Percentiles rank a stretch among this genome's conserved stretches.
Evolutionary conservation across 2,888 invertebrate species (phyloP).

Genomic region (Cryptocephalus primarius): DNA sequence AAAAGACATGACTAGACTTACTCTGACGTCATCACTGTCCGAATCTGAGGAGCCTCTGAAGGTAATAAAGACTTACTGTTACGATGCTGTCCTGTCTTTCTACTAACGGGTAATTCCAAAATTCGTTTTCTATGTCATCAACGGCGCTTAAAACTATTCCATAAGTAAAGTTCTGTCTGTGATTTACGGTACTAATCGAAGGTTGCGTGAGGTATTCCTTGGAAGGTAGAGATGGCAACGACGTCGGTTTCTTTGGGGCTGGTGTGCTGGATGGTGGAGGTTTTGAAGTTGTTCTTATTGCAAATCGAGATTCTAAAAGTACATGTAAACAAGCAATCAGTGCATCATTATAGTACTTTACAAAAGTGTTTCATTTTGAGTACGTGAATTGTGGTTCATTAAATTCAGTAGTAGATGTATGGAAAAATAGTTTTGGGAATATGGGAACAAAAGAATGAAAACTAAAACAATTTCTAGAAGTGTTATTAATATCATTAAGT

Average conservation of each 20-base stretch:
- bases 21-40: neutral
- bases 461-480: too few relatives aligned
- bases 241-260: too few relatives aligned
- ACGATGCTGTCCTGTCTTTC: slow-evolving; percentile 22
- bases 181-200: neutral
- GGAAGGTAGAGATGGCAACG: too few relatives aligned
- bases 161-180: neutral
- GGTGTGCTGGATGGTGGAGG: neutral
- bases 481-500: too few relatives aligned
- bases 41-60: slow-evolving; percentile 19
- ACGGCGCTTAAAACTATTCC: slow-evolving; percentile 23
- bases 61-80: slow-evolving; percentile 25
- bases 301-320: too few relatives aligned
- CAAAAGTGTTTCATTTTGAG: too few relatives aligned
- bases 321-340: too few relatives aligned
- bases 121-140: slow-evolving; percentile 24
- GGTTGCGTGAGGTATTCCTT: neutral
- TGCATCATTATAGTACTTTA: too few relatives aligned
- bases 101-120: slow-evolving; percentile 18
- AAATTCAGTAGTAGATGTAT: too few relatives aligned
- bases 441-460: neutral
- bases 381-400: too few relatives aligned
- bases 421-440: neutral
- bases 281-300: too few relatives aligned
- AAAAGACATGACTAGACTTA: neutral